These are phyloP conservation scores for Zaprionus lachaisei DNA, from an alignment of 1,140 invertebrate genomes.

Conservation along the genomic window DNA sequence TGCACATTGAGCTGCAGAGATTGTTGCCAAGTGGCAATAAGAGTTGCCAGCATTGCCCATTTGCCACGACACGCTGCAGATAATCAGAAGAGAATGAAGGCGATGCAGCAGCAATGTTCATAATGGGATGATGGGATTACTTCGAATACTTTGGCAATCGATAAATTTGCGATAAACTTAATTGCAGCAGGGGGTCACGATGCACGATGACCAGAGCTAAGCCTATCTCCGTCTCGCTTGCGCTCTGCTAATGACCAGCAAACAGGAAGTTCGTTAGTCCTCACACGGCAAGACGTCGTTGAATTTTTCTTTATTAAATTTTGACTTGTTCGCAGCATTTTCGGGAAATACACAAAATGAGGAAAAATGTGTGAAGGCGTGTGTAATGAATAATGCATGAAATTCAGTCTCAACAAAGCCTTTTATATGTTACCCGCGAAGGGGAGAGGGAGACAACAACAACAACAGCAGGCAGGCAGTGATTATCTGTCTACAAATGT, in stretches of 20 bases:
- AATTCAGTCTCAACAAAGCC: slow-evolving; percentile 54
- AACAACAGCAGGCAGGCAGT: slow-evolving; percentile 33
- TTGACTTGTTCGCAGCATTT: slow-evolving; percentile 50
- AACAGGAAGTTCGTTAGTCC: slow-evolving; percentile 71
- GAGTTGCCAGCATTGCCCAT: slow-evolving; percentile 51
- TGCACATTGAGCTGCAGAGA: slow-evolving; percentile 67
- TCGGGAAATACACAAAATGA: slow-evolving; percentile 61
- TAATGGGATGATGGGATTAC: slow-evolving; percentile 34
- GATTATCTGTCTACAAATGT: slow-evolving; percentile 66
- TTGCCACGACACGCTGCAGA: slow-evolving; percentile 23
- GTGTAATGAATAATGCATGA: slow-evolving; percentile 76
- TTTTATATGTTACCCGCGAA: slow-evolving; percentile 37
- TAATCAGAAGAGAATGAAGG: slow-evolving; percentile 26
- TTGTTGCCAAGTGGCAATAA: slow-evolving; percentile 74
- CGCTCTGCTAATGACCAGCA: slow-evolving; percentile 31
- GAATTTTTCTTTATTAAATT: slow-evolving; percentile 78
- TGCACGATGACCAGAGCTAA: slow-evolving; percentile 23
- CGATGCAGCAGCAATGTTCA: slow-evolving; percentile 19
- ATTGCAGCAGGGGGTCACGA: slow-evolving; percentile 13
- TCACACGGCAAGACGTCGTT: slow-evolving; percentile 12
- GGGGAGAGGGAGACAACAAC: background rate
- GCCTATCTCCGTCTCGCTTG: slow-evolving; percentile 23
- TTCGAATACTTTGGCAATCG: slow-evolving; percentile 16
- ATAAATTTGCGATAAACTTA: slow-evolving; percentile 35
- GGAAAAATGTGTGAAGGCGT: slow-evolving; percentile 72